Evolutionary conservation across 2,113 vertebrate genomes (phyloP).

Genomic region (Tonatia bakeri): DNA sequence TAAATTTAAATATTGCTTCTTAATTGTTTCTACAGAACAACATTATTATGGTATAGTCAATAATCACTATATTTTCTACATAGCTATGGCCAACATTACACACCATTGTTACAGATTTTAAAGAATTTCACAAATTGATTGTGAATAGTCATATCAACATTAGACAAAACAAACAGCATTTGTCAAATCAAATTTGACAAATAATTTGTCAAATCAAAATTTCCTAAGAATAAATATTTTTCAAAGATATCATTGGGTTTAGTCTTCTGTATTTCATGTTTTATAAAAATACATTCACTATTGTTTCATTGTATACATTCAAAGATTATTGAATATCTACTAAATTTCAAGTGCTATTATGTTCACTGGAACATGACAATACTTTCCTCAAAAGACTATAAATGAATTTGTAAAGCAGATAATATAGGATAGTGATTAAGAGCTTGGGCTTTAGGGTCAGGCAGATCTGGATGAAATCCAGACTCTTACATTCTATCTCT

Average conservation of each 20-base stretch:
- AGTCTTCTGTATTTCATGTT: not conserved
- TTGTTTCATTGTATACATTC: not conserved
- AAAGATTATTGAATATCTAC: not conserved
- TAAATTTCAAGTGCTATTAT: not conserved
- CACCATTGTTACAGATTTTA: not conserved
- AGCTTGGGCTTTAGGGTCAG: not conserved
- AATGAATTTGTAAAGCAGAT: not conserved
- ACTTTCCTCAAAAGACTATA: not conserved
- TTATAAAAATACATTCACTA: not conserved
- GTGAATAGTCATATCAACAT: not conserved
- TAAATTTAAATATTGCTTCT: not conserved
- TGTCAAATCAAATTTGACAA: not conserved
- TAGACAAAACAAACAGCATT: not conserved
- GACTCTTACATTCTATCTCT: not conserved
- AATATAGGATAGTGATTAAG: not conserved
- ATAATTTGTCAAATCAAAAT: not conserved
- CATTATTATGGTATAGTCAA: not conserved
- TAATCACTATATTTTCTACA: not conserved
- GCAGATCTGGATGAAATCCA: not conserved
- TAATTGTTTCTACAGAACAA: not conserved
- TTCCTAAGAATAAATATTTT: conserved; percentile 18
- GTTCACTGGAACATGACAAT: not conserved
- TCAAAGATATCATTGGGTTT: not conserved
- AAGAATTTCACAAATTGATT: not conserved
- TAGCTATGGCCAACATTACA: not conserved